Percentiles rank a stretch among this genome's conserved stretches.
Conservation (phyloP, 2,888 invertebrate genomes). For the Pinctada fucata region DNA sequence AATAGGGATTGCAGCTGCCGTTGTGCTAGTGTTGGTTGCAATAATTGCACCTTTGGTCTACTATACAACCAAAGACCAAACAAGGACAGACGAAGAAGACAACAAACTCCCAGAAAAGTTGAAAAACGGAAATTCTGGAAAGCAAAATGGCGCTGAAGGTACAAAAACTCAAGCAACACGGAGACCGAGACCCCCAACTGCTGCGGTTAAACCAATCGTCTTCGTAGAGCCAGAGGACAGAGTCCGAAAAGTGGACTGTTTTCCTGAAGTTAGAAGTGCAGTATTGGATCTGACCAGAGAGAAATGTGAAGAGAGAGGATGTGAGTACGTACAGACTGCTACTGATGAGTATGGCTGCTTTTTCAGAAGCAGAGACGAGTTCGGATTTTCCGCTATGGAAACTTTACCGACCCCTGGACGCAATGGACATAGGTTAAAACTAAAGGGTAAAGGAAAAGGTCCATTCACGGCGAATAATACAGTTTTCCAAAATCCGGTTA, state of each 20-base stretch:
- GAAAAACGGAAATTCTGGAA: conserved; percentile 3
- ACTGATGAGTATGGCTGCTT: conserved; percentile 37
- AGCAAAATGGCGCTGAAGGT: background rate
- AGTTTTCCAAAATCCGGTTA: conserved; percentile 44
- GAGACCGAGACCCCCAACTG: background rate
- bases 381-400: conserved; percentile 49
- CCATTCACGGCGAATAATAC: conserved; percentile 46
- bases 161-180: background rate
- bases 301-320: conserved; percentile 48
- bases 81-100: conserved; percentile 16
- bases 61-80: conserved; percentile 39
- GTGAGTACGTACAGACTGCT: conserved; percentile 33
- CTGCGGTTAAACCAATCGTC: background rate
- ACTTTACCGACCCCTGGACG: conserved; percentile 29
- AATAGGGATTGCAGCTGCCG: conserved; percentile 38
- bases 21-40: conserved; percentile 46
- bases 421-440: conserved; percentile 41
- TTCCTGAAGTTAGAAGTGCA: conserved; percentile 48
- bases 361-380: conserved; percentile 31
- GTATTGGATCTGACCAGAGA: conserved; percentile 46
- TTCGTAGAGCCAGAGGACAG: conserved; percentile 17
- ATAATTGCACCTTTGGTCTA: conserved; percentile 49
- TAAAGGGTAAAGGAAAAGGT: conserved; percentile 44
- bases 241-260: conserved; percentile 50
- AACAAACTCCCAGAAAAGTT: background rate